These are phyloP conservation scores for Oncorhynchus kisutch DNA, from an alignment of 2,113 vertebrate genomes.

Conservation along the genomic window DNA sequence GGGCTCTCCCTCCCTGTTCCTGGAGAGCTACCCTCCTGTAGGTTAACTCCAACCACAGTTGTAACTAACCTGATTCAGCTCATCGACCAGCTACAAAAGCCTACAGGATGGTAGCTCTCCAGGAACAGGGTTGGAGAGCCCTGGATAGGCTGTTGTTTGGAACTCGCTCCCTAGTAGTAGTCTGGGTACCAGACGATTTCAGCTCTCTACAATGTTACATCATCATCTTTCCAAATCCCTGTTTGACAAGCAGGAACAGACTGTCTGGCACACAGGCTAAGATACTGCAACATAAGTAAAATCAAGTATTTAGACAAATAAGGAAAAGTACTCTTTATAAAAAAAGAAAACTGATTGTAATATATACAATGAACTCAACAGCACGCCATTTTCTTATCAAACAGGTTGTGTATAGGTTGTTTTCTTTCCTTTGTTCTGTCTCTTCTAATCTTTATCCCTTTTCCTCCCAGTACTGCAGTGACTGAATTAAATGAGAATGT, in stretches of 20 bases:
- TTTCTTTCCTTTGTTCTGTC: background rate
- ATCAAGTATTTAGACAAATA: conserved; percentile 52
- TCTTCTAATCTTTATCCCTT: conserved; percentile 3
- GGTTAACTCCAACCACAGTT: no score
- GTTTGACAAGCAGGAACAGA: background rate
- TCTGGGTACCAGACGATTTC: background rate
- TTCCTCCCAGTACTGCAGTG: conserved; percentile 40
- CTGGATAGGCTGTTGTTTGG: no score
- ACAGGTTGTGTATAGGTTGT: background rate
- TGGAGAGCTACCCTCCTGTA: no score
- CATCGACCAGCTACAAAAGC: no score
- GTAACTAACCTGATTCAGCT: no score
- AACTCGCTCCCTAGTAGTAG: no score
- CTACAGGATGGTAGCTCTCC: no score
- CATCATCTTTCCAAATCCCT: background rate
- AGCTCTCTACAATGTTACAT: background rate
- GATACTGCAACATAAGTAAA: conserved; percentile 20
- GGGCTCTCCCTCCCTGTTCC: no score
- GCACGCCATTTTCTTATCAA: background rate
- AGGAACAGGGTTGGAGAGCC: no score
- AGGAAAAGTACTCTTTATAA: conserved; percentile 20
- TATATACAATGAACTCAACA: conserved; percentile 50
- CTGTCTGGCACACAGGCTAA: background rate
- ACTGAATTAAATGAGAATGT: conserved; percentile 54
- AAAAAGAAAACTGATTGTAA: conserved; percentile 31